Evolutionary conservation across 2,113 vertebrate species (phyloP).

Genomic region (Salvelinus alpinus): DNA sequence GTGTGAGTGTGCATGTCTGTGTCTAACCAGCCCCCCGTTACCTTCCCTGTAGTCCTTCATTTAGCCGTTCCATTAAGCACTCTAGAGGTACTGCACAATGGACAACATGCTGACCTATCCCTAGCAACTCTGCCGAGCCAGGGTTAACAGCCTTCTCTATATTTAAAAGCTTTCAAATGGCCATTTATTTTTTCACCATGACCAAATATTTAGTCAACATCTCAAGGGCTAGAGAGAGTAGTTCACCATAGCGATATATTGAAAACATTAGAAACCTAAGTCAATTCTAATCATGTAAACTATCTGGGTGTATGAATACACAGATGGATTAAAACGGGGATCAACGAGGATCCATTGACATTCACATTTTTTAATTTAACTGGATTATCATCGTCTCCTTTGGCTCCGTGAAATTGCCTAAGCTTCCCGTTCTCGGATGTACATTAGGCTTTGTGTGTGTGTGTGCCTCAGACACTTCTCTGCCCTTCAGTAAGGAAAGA

Average conservation of each 20-base stretch:
- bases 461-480: conserved; percentile 38
- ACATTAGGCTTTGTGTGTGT: conserved; percentile 27
- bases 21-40: conserved; percentile 21
- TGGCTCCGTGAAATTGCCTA: conserved; percentile 59
- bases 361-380: conserved; percentile 67
- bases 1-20: not conserved
- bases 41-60: conserved; percentile 3
- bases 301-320: conserved; percentile 46
- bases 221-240: conserved; percentile 16
- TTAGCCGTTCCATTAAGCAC: conserved; percentile 32
- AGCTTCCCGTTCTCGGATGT: conserved; percentile 48
- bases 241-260: conserved; percentile 20
- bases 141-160: conserved; percentile 16
- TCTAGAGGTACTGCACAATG: conserved; percentile 6
- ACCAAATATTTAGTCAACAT: conserved; percentile 44
- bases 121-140: not conserved
- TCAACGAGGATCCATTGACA: conserved; percentile 45
- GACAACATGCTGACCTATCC: conserved; percentile 29
- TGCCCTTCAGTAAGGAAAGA: conserved; percentile 61
- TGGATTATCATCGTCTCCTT: conserved; percentile 69
- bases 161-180: conserved; percentile 16
- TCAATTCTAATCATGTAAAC: conserved; percentile 51
- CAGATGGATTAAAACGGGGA: conserved; percentile 45
- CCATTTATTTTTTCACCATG: not conserved
- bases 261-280: conserved; percentile 20